phyloP scores from a whole-genome alignment of 1,140 invertebrate species.

The Araneus ventricosus region DNA sequence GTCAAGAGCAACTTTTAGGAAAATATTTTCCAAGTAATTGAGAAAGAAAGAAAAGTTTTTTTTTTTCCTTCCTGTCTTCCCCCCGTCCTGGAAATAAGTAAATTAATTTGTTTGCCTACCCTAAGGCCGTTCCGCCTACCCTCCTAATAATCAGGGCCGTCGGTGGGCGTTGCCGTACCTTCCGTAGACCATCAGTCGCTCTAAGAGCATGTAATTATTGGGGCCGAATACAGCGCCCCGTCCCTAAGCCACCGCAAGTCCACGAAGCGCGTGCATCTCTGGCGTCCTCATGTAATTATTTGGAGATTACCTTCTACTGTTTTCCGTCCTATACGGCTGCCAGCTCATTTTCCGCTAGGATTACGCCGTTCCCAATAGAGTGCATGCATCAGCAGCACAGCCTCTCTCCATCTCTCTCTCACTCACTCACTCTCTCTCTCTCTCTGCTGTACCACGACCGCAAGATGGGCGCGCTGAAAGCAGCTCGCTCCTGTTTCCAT shows the following conservation, averaged over 20 bases:
- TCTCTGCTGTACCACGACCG: constrained; percentile 52
- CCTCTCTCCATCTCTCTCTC: constrained; percentile 18
- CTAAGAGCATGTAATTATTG: constrained; percentile 76
- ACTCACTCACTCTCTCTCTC: constrained; percentile 7
- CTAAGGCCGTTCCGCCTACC: constrained; percentile 53
- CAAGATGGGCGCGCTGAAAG: constrained; percentile 68
- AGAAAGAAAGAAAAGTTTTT: background rate
- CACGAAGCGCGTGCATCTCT: constrained; percentile 66
- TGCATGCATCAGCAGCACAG: constrained; percentile 71
- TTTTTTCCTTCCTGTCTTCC: background rate
- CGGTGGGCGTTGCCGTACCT: constrained; percentile 58
- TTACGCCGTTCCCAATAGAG: constrained; percentile 73
- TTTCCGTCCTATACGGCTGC: constrained; percentile 72
- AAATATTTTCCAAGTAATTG: constrained; percentile 45
- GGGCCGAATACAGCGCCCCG: constrained; percentile 53
- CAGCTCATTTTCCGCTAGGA: constrained; percentile 75
- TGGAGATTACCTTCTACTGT: constrained; percentile 75
- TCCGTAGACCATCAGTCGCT: constrained; percentile 69
- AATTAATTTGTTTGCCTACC: constrained; percentile 75
- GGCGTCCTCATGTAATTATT: constrained; percentile 76
- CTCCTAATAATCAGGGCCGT: constrained; percentile 62
- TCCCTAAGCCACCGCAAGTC: constrained; percentile 75
- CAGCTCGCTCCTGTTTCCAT: constrained; percentile 62
- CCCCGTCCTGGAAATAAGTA: constrained; percentile 56
- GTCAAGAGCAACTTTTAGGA: constrained; percentile 15